These are phyloP conservation scores for Limnephilus auricula DNA, from an alignment of 2,888 invertebrate genomes.

Conservation along the genomic window DNA sequence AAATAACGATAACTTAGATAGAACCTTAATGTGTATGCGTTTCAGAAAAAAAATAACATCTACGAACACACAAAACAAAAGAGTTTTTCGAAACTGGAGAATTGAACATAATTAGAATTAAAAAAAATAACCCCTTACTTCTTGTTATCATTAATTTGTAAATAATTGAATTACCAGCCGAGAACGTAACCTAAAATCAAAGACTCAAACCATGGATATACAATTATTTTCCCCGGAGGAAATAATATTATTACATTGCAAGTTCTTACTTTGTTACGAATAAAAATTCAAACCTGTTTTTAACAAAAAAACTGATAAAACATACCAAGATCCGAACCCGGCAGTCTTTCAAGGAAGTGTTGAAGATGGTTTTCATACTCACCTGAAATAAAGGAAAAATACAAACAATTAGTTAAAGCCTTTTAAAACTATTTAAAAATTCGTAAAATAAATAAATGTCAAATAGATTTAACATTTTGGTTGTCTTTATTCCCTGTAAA, in stretches of 20 bases:
- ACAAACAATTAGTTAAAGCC: background rate
- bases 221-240: background rate
- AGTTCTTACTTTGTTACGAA: background rate
- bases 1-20: background rate
- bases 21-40: too few species aligned
- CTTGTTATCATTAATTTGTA: background rate
- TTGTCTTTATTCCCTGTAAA: background rate
- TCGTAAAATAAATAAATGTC: too few species aligned
- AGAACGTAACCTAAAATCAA: background rate
- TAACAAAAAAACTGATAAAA: background rate
- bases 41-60: too few species aligned
- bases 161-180: background rate
- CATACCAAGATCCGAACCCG: background rate
- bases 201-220: background rate
- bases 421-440: background rate
- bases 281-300: background rate
- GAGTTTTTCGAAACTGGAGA: background rate
- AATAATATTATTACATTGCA: background rate
- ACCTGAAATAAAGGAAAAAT: background rate
- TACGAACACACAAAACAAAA: too few species aligned
- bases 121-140: background rate
- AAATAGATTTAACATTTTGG: too few species aligned
- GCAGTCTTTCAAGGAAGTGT: background rate
- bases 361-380: background rate
- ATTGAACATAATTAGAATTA: too few species aligned